These are phyloP conservation scores for Chauna torquata DNA, from an alignment of 2,113 vertebrate species.

Conservation along the genomic window DNA sequence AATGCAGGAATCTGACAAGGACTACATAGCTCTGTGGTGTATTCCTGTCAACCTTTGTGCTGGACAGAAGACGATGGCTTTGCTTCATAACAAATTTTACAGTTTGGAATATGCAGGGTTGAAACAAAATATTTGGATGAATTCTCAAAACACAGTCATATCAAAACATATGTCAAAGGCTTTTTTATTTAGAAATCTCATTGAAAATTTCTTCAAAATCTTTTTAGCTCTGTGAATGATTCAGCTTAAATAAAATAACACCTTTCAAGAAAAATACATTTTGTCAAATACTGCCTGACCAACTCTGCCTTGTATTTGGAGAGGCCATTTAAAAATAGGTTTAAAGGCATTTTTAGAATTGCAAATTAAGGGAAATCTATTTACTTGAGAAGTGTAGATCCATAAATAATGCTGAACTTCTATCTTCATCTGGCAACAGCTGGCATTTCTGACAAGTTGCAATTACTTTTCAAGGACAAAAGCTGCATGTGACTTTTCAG, in stretches of 20 bases:
- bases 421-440: slow-evolving; percentile 14
- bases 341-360: slow-evolving; percentile 40
- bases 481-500: neutral
- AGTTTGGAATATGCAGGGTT: neutral
- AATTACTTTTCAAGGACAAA: slow-evolving; percentile 39
- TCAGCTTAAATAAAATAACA: neutral
- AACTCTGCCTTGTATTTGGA: neutral
- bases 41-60: neutral
- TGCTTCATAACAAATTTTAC: neutral
- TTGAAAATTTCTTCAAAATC: neutral
- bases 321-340: slow-evolving; percentile 19
- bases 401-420: slow-evolving; percentile 12
- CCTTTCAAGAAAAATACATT: neutral
- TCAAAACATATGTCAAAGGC: neutral
- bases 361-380: slow-evolving; percentile 33
- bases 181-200: neutral
- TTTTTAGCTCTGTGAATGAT: neutral
- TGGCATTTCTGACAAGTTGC: slow-evolving; percentile 15
- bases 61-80: neutral
- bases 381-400: slow-evolving; percentile 2
- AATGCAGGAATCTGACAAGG: neutral
- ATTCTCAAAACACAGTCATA: neutral
- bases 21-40: neutral
- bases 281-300: neutral
- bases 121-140: neutral